phyloP scores from a whole-genome alignment of 2,888 invertebrate genomes.

The Thecophora atra region DNA sequence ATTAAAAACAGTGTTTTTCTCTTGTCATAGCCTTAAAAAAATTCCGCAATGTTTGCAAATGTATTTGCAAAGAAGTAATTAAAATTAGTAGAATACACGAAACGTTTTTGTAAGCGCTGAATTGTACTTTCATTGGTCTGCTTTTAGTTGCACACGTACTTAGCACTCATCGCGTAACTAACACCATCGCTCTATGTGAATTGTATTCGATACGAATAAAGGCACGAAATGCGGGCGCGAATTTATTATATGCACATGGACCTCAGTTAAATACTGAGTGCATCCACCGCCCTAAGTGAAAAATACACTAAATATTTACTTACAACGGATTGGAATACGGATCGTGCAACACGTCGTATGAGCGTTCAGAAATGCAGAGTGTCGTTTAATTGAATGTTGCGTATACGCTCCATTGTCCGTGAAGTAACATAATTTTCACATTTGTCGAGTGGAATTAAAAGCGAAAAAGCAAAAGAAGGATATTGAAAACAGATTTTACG shows the following conservation, averaged over 20 bases:
- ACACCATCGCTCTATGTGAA: slow-evolving; percentile 10
- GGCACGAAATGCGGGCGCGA: background rate
- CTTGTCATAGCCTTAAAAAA: slow-evolving; percentile 3
- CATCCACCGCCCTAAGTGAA: background rate
- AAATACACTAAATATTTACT: background rate
- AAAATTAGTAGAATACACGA: slow-evolving; percentile 17
- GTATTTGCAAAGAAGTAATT: background rate
- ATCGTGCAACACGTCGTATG: background rate
- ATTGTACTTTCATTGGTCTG: slow-evolving; percentile 4
- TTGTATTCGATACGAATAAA: background rate
- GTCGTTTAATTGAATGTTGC: slow-evolving; percentile 11
- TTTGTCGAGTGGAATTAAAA: background rate
- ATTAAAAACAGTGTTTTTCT: background rate
- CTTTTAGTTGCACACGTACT: slow-evolving; percentile 7
- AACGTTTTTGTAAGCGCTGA: background rate
- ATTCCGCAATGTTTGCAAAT: background rate
- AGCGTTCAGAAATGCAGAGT: background rate
- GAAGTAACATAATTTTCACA: background rate
- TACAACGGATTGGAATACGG: background rate
- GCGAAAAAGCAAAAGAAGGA: no score
- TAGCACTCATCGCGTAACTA: no score
- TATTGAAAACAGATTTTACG: no score
- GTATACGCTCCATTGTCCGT: background rate
- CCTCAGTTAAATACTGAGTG: background rate
- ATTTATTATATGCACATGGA: slow-evolving; percentile 23